These are phyloP conservation scores for Drosophila busckii DNA, from an alignment of 1,140 invertebrate species.

Conservation along the genomic window DNA sequence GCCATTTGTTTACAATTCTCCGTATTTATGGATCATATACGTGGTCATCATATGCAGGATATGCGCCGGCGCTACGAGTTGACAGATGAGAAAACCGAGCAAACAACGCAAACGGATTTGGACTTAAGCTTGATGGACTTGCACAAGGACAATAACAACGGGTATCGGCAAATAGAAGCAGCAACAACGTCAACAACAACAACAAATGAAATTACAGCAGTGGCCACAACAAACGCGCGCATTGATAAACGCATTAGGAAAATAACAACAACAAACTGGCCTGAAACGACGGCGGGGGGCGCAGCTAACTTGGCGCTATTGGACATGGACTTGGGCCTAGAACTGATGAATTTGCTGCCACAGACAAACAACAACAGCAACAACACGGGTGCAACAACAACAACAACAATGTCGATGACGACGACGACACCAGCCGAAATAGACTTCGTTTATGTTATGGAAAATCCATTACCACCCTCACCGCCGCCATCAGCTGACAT, in stretches of 20 bases:
- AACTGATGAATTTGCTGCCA: conserved; percentile 26
- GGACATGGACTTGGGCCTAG: conserved; percentile 26
- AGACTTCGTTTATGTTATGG: conserved; percentile 66
- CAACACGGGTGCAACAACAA: conserved; percentile 12
- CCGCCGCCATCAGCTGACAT: conserved; percentile 51
- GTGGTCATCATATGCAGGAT: conserved; percentile 59
- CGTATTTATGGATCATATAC: conserved; percentile 66
- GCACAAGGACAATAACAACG: conserved; percentile 16
- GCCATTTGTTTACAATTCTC: conserved; percentile 70
- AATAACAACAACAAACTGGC: conserved; percentile 38
- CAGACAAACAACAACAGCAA: conserved; percentile 9
- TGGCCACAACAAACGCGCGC: conserved; percentile 26
- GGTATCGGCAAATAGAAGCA: neutral
- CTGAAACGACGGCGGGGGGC: conserved; percentile 15
- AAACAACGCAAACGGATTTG: conserved; percentile 55
- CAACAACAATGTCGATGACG: conserved; percentile 4
- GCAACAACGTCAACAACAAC: neutral
- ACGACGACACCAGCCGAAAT: conserved; percentile 40
- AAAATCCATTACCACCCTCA: conserved; percentile 65
- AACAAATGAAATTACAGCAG: neutral
- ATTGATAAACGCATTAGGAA: conserved; percentile 35
- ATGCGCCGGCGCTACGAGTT: conserved; percentile 52
- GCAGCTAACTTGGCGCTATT: conserved; percentile 12
- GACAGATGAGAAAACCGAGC: conserved; percentile 29
- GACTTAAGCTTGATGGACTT: conserved; percentile 49